Evolutionary conservation across 2,888 invertebrate species (phyloP).

Genomic region (Chelonus formosanus): DNA sequence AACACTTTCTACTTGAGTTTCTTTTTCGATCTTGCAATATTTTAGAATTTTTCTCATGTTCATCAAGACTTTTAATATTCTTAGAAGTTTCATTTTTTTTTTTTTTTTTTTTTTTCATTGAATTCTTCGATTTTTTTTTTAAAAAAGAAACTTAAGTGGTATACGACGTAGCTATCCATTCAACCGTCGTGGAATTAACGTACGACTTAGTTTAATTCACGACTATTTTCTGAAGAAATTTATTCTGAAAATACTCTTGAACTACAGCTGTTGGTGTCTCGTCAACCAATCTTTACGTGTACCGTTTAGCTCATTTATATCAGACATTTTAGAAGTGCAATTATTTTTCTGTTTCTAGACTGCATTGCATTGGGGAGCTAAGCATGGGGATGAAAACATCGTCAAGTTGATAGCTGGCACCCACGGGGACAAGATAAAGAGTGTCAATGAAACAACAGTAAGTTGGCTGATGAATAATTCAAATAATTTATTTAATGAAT

Average conservation of each 20-base stretch:
- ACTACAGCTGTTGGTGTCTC: slow-evolving; percentile 58
- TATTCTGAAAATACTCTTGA: slow-evolving; percentile 56
- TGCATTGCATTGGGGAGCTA: slow-evolving; percentile 96
- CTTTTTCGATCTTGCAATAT: slow-evolving; percentile 4
- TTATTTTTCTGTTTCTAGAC: slow-evolving; percentile 71
- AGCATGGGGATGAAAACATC: slow-evolving; percentile 90
- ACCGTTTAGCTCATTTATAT: slow-evolving; percentile 11
- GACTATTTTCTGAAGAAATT: slow-evolving; percentile 49
- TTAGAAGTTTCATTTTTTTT: no score
- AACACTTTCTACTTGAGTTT: slow-evolving; percentile 5
- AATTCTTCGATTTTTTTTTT: no score
- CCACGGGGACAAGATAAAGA: slow-evolving; percentile 73
- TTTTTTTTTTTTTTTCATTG: no score
- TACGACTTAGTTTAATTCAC: slow-evolving; percentile 57
- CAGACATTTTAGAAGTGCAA: slow-evolving; percentile 9
- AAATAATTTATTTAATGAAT: slow-evolving; percentile 16
- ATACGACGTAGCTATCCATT: slow-evolving; percentile 57
- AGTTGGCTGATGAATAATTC: slow-evolving; percentile 54
- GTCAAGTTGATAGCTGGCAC: slow-evolving; percentile 92
- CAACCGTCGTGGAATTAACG: slow-evolving; percentile 48
- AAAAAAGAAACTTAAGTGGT: slow-evolving; percentile 40
- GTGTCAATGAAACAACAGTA: slow-evolving; percentile 87
- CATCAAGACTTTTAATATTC: no score
- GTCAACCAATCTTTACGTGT: slow-evolving; percentile 44
- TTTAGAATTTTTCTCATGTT: not conserved